Percentiles rank a stretch among this genome's conserved stretches.
Conservation (phyloP, 2,888 invertebrate species). For the Fragum whitleyi region DNA sequence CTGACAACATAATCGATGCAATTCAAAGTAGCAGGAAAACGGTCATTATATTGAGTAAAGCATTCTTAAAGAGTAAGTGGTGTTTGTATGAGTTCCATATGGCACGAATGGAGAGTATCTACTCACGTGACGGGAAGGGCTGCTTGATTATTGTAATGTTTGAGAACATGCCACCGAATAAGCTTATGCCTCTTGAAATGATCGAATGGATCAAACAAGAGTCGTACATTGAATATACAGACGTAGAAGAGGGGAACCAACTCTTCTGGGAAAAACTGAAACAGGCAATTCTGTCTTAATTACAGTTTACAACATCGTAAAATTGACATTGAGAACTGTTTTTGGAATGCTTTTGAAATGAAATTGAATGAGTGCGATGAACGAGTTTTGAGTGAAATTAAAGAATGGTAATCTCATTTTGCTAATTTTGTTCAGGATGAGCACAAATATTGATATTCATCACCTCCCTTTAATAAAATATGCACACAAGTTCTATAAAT, state of each 20-base stretch:
- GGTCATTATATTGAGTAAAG: constrained; percentile 62
- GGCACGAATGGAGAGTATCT: constrained; percentile 67
- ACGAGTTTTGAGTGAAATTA: too few relatives aligned
- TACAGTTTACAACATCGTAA: too few relatives aligned
- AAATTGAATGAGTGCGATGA: too few relatives aligned
- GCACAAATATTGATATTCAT: too few relatives aligned
- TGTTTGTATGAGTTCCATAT: constrained; percentile 73
- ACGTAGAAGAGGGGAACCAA: constrained; percentile 4
- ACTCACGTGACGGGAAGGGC: constrained; percentile 22
- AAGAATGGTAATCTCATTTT: too few relatives aligned
- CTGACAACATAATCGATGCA: constrained; percentile 66
- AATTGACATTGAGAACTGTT: too few relatives aligned
- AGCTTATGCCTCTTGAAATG: constrained; percentile 20
- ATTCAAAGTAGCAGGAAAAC: constrained; percentile 68
- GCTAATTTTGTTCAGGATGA: too few relatives aligned
- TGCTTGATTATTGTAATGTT: constrained; percentile 3
- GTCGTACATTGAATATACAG: constrained; percentile 15
- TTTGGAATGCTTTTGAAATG: too few relatives aligned
- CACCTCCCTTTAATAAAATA: too few relatives aligned
- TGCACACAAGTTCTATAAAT: too few relatives aligned
- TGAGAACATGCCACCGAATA: neutral
- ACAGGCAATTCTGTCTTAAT: neutral
- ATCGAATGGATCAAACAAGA: constrained; percentile 21
- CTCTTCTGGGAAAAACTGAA: constrained; percentile 15
- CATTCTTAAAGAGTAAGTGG: constrained; percentile 65